Evolutionary conservation across 2,888 invertebrate genomes (phyloP).

Genomic region (Epistrophe grossulariae): DNA sequence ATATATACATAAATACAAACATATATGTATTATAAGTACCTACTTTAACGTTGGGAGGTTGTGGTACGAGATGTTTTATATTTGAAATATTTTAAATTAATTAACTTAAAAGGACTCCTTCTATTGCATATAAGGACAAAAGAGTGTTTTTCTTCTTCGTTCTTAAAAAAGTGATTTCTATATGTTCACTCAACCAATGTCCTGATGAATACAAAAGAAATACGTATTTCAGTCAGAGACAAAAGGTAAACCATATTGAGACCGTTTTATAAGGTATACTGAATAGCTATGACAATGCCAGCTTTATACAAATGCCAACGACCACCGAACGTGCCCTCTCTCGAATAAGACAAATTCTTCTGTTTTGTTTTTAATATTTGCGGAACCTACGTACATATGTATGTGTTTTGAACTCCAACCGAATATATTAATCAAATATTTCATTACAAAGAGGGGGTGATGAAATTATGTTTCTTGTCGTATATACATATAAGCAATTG

Average conservation of each 20-base stretch:
- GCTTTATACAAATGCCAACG: not conserved
- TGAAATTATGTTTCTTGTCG: no score
- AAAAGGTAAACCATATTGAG: not conserved
- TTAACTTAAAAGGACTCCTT: constrained; percentile 1
- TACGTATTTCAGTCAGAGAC: not conserved
- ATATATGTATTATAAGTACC: no score
- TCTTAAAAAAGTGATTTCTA: not conserved
- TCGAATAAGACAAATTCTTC: no score
- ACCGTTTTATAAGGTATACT: not conserved
- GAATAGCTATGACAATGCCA: not conserved
- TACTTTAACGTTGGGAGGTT: not conserved
- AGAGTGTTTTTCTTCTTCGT: not conserved
- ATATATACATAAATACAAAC: not conserved
- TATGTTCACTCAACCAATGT: not conserved
- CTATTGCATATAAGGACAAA: not conserved
- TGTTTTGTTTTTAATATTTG: no score
- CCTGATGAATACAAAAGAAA: not conserved
- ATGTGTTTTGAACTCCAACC: no score
- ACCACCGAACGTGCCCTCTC: no score
- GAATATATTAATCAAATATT: no score
- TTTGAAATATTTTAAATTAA: not conserved
- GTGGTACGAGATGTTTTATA: not conserved
- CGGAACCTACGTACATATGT: no score
- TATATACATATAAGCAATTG: no score
- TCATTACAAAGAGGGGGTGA: no score